These are phyloP conservation scores for Epinotia demarniana DNA, from an alignment of 2,888 invertebrate genomes.

Conservation along the genomic window DNA sequence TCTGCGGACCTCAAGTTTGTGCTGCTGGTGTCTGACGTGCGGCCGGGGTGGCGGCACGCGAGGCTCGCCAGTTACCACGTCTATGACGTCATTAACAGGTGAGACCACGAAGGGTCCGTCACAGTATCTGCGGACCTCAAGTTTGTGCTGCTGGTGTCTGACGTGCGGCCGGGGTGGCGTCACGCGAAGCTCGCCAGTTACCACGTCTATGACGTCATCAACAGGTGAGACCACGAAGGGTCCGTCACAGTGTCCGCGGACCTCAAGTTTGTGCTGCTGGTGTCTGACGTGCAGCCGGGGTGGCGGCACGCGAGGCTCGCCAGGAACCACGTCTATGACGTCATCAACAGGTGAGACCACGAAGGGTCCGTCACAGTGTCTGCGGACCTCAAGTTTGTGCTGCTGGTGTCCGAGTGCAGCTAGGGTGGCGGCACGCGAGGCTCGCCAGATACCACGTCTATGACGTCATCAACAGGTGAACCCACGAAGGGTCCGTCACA, in stretches of 20 bases:
- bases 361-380: too few species aligned
- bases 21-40: constrained; percentile 89
- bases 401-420: constrained; percentile 88
- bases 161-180: constrained; percentile 85
- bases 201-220: constrained; percentile 87
- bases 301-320: constrained; percentile 86
- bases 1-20: constrained; percentile 92
- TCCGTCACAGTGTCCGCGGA: constrained; percentile 87
- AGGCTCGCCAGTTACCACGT: constrained; percentile 87
- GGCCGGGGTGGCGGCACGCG: constrained; percentile 86
- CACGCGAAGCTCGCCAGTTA: constrained; percentile 87
- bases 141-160: constrained; percentile 90
- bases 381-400: too few species aligned
- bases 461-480: constrained; percentile 86
- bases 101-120: constrained; percentile 57
- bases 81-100: constrained; percentile 88
- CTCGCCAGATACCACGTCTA: constrained; percentile 88
- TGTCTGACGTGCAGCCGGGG: constrained; percentile 87
- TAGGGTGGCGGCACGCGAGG: constrained; percentile 86
- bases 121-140: constrained; percentile 91
- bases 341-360: too few species aligned
- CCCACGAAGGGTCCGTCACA: constrained; percentile 79
- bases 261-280: constrained; percentile 90
- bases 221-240: constrained; percentile 76
- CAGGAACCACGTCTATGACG: too few species aligned